These are phyloP conservation scores for Lindbergichthys nudifrons DNA, from an alignment of 2,797 vertebrate genomes.

Conservation along the genomic window DNA sequence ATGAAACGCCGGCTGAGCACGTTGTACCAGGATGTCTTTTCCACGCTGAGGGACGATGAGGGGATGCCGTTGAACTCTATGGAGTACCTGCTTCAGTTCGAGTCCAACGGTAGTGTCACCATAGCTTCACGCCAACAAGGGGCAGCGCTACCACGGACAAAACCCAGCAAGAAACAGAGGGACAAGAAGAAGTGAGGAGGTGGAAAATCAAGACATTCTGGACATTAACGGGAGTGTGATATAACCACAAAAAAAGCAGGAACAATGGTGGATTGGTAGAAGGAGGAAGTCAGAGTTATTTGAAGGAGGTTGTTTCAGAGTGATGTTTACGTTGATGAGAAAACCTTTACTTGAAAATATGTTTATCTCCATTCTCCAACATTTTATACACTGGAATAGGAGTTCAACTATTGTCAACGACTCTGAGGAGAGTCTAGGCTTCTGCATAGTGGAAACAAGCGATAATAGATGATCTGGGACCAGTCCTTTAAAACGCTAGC, in stretches of 20 bases:
- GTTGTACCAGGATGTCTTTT: constrained; percentile 92
- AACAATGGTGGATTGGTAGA: neutral
- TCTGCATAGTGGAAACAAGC: neutral
- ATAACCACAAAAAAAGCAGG: constrained; percentile 1
- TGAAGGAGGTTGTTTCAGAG: neutral
- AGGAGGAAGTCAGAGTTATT: neutral
- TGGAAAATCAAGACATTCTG: neutral
- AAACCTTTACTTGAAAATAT: neutral
- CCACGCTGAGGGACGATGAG: constrained; percentile 88
- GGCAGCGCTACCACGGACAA: constrained; percentile 68
- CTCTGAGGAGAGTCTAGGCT: neutral
- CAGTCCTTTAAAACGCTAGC: constrained; percentile 4
- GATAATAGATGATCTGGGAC: constrained; percentile 6
- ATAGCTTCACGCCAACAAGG: constrained; percentile 81
- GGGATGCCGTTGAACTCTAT: constrained; percentile 87
- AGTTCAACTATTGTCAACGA: constrained; percentile 3
- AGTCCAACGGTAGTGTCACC: constrained; percentile 81
- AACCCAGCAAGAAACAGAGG: constrained; percentile 87
- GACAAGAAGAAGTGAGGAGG: constrained; percentile 88
- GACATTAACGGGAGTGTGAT: neutral
- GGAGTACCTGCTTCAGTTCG: constrained; percentile 87
- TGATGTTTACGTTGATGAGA: neutral
- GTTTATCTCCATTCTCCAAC: constrained; percentile 14
- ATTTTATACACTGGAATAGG: constrained; percentile 31
- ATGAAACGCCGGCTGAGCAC: constrained; percentile 89